phyloP scores from a whole-genome alignment of 2,797 vertebrate species.

The Toxotes lorentzi region DNA sequence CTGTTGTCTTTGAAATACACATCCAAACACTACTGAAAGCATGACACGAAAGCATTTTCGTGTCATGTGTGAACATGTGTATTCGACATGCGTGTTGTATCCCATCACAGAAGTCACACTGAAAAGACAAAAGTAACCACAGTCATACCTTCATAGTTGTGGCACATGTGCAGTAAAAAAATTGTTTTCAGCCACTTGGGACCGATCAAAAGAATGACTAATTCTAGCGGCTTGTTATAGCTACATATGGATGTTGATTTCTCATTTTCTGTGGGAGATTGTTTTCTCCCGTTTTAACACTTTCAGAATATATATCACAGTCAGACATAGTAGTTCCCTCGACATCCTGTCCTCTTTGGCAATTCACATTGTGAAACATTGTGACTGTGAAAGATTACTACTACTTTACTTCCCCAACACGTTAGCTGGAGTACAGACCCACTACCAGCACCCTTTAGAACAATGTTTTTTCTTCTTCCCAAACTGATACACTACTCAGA shows the following conservation, averaged over 20 bases:
- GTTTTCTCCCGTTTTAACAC: conserved; percentile 19
- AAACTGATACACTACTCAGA: conserved; percentile 44
- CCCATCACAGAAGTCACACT: conserved; percentile 5
- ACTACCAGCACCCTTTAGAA: conserved; percentile 6
- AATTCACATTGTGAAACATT: conserved; percentile 38
- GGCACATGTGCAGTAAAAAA: conserved; percentile 3
- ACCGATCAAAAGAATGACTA: not conserved
- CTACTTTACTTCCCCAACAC: conserved; percentile 21
- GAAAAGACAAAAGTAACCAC: conserved; percentile 19
- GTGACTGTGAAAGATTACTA: not conserved
- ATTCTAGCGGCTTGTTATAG: conserved; percentile 11
- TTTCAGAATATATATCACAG: conserved; percentile 11
- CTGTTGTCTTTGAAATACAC: not conserved
- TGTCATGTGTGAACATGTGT: not conserved
- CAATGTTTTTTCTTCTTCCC: not conserved
- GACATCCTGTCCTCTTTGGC: not conserved
- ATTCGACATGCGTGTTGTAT: not conserved
- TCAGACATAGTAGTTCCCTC: conserved; percentile 8
- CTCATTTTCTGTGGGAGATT: conserved; percentile 15
- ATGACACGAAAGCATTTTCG: no score
- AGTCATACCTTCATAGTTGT: conserved; percentile 3
- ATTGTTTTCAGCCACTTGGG: conserved; percentile 13
- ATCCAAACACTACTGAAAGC: not conserved
- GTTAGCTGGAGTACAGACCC: conserved; percentile 13
- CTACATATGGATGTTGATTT: not conserved